Evolutionary conservation across 2,888 invertebrate species (phyloP).

Genomic region (Himalopsyche japonica): DNA sequence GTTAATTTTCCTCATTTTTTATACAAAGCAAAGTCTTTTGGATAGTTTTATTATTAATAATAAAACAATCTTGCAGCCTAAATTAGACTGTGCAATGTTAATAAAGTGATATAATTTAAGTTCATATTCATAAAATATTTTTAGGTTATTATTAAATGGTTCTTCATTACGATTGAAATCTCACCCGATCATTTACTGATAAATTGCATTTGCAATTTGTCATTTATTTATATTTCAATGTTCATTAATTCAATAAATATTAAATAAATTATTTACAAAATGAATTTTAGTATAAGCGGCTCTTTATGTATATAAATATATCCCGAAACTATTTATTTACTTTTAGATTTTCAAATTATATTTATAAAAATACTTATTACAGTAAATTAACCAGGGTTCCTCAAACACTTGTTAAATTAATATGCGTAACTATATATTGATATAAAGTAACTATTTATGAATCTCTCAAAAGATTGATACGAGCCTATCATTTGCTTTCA

Average conservation of each 20-base stretch:
- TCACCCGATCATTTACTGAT: neutral
- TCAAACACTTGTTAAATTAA: neutral
- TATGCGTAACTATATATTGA: neutral
- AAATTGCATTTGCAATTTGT: neutral
- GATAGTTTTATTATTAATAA: neutral
- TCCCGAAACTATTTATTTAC: neutral
- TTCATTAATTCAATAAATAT: neutral
- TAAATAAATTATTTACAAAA: neutral
- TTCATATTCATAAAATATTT: slow-evolving; percentile 27
- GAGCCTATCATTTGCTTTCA: slow-evolving; percentile 3
- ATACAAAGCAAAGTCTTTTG: neutral
- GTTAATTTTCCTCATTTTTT: neutral
- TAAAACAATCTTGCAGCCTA: neutral
- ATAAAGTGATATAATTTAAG: slow-evolving; percentile 36
- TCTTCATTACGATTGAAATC: neutral
- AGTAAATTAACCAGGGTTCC: neutral
- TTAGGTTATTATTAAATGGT: slow-evolving; percentile 20
- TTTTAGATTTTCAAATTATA: neutral
- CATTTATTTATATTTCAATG: neutral
- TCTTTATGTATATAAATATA: neutral
- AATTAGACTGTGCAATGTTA: slow-evolving; percentile 23
- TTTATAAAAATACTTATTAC: neutral
- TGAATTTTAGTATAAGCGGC: neutral
- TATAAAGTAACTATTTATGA: no score
- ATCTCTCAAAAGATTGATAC: neutral